Base-by-base conservation (phyloP, 1,140 invertebrate species). In the Bombus pyrosoma region DNA sequence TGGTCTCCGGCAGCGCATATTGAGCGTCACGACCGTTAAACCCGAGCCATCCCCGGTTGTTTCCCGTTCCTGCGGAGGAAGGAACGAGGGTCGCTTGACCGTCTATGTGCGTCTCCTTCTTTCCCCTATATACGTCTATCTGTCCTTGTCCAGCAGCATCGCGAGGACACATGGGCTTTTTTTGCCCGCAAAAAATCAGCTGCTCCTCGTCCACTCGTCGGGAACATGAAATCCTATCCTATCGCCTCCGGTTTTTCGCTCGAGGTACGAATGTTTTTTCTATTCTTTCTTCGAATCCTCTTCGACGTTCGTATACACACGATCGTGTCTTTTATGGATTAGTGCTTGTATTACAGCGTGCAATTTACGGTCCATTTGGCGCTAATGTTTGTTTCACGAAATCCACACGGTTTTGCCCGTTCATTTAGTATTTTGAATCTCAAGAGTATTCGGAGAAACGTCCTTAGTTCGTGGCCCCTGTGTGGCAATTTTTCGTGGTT, bases 1-100 rank as follows among this genome's bases (percentile, higher is more conserved):
- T 75, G 69, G 57, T 47, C 59, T 81, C 43, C 18, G 57, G 15
- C 9, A 47, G 62, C 53, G 81, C 85, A 69, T 82, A 89, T 87
- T 73, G 81, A 86, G 78, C 81, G 79, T 53, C 53, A 85, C 71
- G 90, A 92, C 91, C 90, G 90, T 92, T 92, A 92, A 86, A 88
- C 64, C 77, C 88, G 86, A 71, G 68, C 68, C 25, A 89, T 81
- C 87, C 89, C 82, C 85, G 75, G 83, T 62, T 72, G 73, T 90
- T 91, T 88, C 85, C 86, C 80, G 84, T 87, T 83, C 82, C 22
- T 59, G 76, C 28, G 34, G 59, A 72, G 78, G 72, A 71, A 89
- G 66, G 43, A 71, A 34, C 75, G 32, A 32, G 57, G 34, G 72
- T 22, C 75, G 43, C 57, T 43, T 47, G 69, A 22, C 39, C 69